A percentile compares a stretch with the other conserved stretches of the same genome.
phyloP scores from a whole-genome alignment of 2,797 vertebrate species.

The Lagodon rhomboides region DNA sequence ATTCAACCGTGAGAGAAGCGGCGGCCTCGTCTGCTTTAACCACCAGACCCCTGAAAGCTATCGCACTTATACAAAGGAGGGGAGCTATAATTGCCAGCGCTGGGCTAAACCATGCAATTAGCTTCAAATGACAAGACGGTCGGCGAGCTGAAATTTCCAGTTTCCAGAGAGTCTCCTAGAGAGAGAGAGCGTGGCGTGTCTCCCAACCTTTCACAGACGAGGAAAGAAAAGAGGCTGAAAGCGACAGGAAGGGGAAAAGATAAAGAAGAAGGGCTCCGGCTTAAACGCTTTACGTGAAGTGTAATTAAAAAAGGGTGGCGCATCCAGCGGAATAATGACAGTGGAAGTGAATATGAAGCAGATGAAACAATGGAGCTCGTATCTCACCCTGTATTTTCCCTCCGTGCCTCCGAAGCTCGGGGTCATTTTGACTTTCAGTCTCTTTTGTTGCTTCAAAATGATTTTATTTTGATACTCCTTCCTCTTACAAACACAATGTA shows the following conservation, averaged over 20 bases:
- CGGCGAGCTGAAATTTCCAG: constrained; percentile 69
- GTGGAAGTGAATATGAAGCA: constrained; percentile 52
- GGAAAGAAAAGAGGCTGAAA: constrained; percentile 53
- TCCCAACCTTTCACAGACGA: constrained; percentile 67
- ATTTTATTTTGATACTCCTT: constrained; percentile 9
- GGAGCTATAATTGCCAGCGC: constrained; percentile 73
- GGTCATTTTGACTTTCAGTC: constrained; percentile 21
- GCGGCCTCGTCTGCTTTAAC: constrained; percentile 65
- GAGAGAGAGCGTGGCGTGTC: constrained; percentile 42
- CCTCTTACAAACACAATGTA: not conserved
- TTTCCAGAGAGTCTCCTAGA: constrained; percentile 62
- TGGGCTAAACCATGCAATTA: constrained; percentile 80
- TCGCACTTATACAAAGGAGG: constrained; percentile 66
- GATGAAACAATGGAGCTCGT: constrained; percentile 55
- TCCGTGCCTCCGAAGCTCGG: not conserved
- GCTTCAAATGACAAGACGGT: constrained; percentile 78
- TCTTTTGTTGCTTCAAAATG: constrained; percentile 6
- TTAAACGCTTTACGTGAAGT: constrained; percentile 82
- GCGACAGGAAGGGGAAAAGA: constrained; percentile 47
- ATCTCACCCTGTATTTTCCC: constrained; percentile 24
- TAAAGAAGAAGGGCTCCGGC: constrained; percentile 62
- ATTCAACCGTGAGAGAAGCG: constrained; percentile 36
- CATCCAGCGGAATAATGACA: constrained; percentile 81
- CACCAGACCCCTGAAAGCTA: constrained; percentile 75
- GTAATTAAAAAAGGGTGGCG: constrained; percentile 88